Percentiles rank a stretch among this genome's conserved stretches.
Conservation (phyloP, 2,888 invertebrate species). For the Lycophotia porphyrea region DNA sequence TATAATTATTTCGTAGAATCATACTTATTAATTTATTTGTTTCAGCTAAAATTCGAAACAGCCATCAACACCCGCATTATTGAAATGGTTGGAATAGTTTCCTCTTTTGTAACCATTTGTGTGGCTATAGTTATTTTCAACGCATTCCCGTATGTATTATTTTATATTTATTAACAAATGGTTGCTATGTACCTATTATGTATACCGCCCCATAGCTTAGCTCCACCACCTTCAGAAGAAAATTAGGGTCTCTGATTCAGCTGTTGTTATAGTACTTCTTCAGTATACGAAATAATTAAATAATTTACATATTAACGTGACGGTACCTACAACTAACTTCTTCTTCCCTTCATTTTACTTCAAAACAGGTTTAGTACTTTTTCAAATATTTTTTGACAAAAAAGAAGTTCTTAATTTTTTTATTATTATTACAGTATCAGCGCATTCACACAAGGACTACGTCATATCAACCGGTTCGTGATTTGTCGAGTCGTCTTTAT, state of each 20-base stretch:
- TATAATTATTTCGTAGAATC: background rate
- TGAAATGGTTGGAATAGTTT: conserved; percentile 95
- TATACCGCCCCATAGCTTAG: too few species aligned
- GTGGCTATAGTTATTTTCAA: conserved; percentile 95
- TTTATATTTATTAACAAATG: background rate
- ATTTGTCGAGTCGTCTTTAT: conserved; percentile 12
- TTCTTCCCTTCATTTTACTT: background rate
- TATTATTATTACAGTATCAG: conserved; percentile 6
- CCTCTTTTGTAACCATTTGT: conserved; percentile 94
- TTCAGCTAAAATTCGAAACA: conserved; percentile 92
- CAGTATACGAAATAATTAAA: background rate
- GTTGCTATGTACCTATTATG: background rate
- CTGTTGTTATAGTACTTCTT: too few species aligned
- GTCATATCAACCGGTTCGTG: background rate
- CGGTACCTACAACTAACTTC: background rate
- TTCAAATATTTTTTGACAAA: background rate
- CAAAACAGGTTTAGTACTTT: background rate
- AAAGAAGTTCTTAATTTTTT: background rate
- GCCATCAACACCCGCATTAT: conserved; percentile 93
- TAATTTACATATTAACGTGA: background rate
- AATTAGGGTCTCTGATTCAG: background rate
- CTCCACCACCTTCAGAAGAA: background rate
- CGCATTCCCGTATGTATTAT: conserved; percentile 92
- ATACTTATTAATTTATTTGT: conserved; percentile 64
- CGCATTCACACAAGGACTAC: background rate